These are phyloP conservation scores for Poecilia velifera DNA, from an alignment of 2,797 vertebrate genomes.

Conservation along the genomic window DNA sequence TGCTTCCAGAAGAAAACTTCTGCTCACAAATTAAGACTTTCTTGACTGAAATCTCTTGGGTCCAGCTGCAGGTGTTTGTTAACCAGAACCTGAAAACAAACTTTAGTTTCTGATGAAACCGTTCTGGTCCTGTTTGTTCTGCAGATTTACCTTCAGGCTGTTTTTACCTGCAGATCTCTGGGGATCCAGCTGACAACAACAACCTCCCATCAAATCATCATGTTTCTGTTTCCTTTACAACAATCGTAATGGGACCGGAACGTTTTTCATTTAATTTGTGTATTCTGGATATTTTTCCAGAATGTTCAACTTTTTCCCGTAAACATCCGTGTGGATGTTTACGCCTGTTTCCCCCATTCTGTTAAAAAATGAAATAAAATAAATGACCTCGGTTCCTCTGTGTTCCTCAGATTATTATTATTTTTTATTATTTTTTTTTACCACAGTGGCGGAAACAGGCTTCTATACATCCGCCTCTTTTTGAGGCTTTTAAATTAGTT, in stretches of 20 bases:
- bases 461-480: too few species aligned
- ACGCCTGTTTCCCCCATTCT: too few species aligned
- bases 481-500: too few species aligned
- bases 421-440: too few species aligned
- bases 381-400: too few species aligned
- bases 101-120: not conserved
- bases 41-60: not conserved
- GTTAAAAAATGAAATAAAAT: too few species aligned
- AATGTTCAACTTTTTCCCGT: not conserved
- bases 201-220: not conserved
- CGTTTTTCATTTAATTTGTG: not conserved
- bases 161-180: not conserved
- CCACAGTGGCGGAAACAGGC: too few species aligned
- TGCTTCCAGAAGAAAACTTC: not conserved
- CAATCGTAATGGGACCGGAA: not conserved
- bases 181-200: constrained; percentile 7
- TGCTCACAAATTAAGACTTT: not conserved
- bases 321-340: too few species aligned
- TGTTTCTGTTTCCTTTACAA: too few species aligned
- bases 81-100: not conserved
- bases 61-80: not conserved
- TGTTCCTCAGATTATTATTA: too few species aligned
- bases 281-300: not conserved
- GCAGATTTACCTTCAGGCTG: constrained; percentile 15
- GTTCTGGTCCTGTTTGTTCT: constrained; percentile 1